These are phyloP conservation scores for Euwallacea fornicatus DNA, from an alignment of 1,140 invertebrate genomes.

Conservation along the genomic window DNA sequence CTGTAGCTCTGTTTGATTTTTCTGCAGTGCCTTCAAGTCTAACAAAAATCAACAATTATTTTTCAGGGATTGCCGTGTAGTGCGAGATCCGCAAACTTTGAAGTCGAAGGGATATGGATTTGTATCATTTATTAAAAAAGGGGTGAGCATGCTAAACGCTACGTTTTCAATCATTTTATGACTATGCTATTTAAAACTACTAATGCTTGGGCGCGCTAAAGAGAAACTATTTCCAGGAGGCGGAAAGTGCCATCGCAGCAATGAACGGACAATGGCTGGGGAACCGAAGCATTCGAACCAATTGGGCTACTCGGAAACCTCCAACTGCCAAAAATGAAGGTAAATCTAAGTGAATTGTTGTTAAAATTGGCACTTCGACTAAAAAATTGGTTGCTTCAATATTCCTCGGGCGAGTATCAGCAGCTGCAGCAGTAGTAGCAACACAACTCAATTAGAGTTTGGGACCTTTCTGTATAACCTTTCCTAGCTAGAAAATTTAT, in stretches of 20 bases:
- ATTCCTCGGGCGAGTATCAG: too few species aligned
- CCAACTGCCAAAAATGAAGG: constrained; percentile 73
- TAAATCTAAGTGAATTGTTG: constrained; percentile 47
- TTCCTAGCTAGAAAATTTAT: constrained; percentile 31
- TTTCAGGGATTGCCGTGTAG: constrained; percentile 88
- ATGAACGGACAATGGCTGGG: constrained; percentile 99
- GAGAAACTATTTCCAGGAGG: constrained; percentile 63
- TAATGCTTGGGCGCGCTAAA: background rate
- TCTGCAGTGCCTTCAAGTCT: too few species aligned
- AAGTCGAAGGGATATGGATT: constrained; percentile 99
- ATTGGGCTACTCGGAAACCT: constrained; percentile 98
- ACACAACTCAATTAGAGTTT: constrained; percentile 31
- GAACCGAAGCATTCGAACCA: constrained; percentile 95
- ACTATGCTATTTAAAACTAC: background rate
- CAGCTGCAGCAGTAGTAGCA: constrained; percentile 2
- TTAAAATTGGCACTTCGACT: background rate
- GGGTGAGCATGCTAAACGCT: constrained; percentile 52
- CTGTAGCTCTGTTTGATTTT: too few species aligned
- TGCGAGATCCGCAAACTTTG: constrained; percentile 95
- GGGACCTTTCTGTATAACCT: constrained; percentile 23
- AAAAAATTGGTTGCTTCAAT: too few species aligned
- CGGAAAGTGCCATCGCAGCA: constrained; percentile 92
- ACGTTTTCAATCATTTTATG: too few species aligned
- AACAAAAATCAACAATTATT: too few species aligned
- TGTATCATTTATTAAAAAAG: constrained; percentile 98